These are phyloP conservation scores for Lumbricus terrestris DNA, from an alignment of 2,888 invertebrate species.

Conservation along the genomic window DNA sequence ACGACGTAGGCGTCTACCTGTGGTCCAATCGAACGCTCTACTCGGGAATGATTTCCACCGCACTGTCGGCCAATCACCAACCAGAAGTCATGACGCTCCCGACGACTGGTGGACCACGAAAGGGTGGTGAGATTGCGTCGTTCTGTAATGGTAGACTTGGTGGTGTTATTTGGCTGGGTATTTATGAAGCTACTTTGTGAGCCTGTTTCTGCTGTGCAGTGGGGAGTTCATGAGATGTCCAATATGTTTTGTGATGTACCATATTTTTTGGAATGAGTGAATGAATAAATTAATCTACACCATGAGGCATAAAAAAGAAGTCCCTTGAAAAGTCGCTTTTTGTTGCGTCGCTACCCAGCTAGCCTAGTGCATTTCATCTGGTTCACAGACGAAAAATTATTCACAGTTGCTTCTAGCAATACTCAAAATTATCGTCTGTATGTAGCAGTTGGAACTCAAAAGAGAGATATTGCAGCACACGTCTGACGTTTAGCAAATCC, in stretches of 20 bases:
- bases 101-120: slow-evolving; percentile 40
- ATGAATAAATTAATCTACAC: too few species aligned
- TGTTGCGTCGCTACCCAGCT: too few species aligned
- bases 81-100: slow-evolving; percentile 55
- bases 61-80: slow-evolving; percentile 50
- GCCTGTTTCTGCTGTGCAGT: not conserved
- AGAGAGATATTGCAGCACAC: too few species aligned
- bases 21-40: slow-evolving; percentile 91
- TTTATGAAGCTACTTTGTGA: not conserved
- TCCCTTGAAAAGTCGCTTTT: too few species aligned
- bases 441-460: too few species aligned
- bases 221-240: not conserved
- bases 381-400: too few species aligned
- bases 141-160: too few species aligned
- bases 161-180: not conserved
- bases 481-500: too few species aligned
- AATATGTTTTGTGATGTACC: not conserved
- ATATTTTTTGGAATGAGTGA: not conserved
- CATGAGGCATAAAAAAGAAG: too few species aligned
- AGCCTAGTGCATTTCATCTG: too few species aligned
- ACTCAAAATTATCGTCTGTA: too few species aligned
- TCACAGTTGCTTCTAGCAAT: too few species aligned
- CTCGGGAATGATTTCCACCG: slow-evolving; percentile 69
- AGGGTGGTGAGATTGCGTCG: slow-evolving; percentile 28
- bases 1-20: slow-evolving; percentile 83